Conservation (phyloP, 2,888 invertebrate species). For the Stenodera caucasica region DNA sequence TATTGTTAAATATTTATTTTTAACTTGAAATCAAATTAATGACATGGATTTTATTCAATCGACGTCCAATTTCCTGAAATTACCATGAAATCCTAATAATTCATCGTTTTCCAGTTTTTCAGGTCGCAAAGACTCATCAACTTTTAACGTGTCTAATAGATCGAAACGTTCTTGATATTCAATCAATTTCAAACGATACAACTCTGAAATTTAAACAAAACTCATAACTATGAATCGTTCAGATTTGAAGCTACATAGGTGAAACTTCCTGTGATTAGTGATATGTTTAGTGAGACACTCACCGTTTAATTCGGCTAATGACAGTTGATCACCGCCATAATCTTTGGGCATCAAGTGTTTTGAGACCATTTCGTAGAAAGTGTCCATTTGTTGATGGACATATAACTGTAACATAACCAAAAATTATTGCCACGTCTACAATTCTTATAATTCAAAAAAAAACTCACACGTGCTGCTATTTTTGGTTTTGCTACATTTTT, state of each 20-base stretch:
- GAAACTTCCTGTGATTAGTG: too few species aligned
- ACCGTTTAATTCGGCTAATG: constrained; percentile 65
- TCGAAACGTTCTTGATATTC: constrained; percentile 36
- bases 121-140: constrained; percentile 38
- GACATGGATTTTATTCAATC: constrained; percentile 36
- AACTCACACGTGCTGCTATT: constrained; percentile 52
- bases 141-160: constrained; percentile 26
- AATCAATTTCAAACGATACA: constrained; percentile 30
- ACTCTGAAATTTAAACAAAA: constrained; percentile 27
- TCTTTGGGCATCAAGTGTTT: constrained; percentile 33
- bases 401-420: constrained; percentile 21
- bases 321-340: constrained; percentile 32
- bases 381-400: constrained; percentile 25
- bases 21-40: too few species aligned
- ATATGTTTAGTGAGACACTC: too few species aligned
- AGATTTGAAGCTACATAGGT: too few species aligned
- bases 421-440: too few species aligned
- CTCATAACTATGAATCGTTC: neutral
- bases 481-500: constrained; percentile 56
- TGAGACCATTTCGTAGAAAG: constrained; percentile 24
- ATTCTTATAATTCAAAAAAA: too few species aligned
- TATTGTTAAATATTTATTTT: too few species aligned
- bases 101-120: constrained; percentile 35
- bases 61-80: constrained; percentile 40
- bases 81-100: constrained; percentile 41